phyloP scores from a whole-genome alignment of 1,140 invertebrate genomes.

The Chymomyza costata region DNA sequence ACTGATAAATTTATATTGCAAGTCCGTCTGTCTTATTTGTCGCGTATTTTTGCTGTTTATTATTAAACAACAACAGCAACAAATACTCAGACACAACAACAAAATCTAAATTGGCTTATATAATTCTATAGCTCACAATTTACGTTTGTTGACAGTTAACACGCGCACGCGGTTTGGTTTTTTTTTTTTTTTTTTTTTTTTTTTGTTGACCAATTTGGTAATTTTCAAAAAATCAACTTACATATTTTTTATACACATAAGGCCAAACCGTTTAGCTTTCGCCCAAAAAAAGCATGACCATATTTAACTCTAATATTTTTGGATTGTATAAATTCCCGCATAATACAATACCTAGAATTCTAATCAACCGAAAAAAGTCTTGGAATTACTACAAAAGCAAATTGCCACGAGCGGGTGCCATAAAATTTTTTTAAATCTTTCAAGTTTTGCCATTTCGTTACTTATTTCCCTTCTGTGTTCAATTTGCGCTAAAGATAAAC shows the following conservation, averaged over 20 bases:
- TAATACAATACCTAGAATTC: too few species aligned
- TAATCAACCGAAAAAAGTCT: too few species aligned
- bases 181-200: too few species aligned
- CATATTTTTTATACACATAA: too few species aligned
- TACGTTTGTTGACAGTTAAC: slow-evolving; percentile 7
- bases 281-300: too few species aligned
- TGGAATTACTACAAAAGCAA: slow-evolving; percentile 26
- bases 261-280: too few species aligned
- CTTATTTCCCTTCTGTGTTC: slow-evolving; percentile 11
- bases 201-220: too few species aligned
- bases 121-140: slow-evolving; percentile 31
- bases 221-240: too few species aligned
- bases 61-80: slow-evolving; percentile 27
- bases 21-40: slow-evolving; percentile 6
- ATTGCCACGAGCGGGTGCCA: slow-evolving; percentile 59
- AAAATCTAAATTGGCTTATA: slow-evolving; percentile 31
- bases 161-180: too few species aligned
- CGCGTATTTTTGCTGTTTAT: slow-evolving; percentile 17
- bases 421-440: slow-evolving; percentile 61
- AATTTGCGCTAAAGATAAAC: slow-evolving; percentile 48
- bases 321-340: too few species aligned
- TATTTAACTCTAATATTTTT: too few species aligned
- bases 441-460: slow-evolving; percentile 45
- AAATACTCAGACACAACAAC: neutral
- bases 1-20: slow-evolving; percentile 44